Conservation (phyloP, 2,113 vertebrate genomes). For the Eleginops maclovinus region DNA sequence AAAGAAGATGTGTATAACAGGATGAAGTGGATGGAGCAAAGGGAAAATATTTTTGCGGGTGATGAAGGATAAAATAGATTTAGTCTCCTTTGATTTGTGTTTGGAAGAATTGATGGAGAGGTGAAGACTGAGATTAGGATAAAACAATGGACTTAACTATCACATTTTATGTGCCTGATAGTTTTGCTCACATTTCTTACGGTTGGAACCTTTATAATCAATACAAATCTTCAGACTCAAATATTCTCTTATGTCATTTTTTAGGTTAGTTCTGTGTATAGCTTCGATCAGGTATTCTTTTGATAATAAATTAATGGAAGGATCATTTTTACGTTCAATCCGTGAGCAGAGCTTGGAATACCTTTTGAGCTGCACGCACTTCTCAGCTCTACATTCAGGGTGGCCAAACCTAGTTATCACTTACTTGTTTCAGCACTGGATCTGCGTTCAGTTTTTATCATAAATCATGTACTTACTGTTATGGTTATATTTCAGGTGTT, state of each 20-base stretch:
- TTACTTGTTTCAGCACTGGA: not conserved
- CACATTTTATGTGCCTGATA: conserved; percentile 6
- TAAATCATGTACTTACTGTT: too few relatives aligned
- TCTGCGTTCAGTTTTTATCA: too few relatives aligned
- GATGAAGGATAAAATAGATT: conserved; percentile 1
- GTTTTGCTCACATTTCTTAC: not conserved
- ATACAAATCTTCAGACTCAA: not conserved
- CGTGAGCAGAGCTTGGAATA: too few relatives aligned
- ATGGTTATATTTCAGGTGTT: not conserved
- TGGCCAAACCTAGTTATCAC: too few relatives aligned
- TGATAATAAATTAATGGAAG: not conserved
- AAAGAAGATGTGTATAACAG: not conserved
- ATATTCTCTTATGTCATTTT: not conserved
- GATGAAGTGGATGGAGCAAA: not conserved
- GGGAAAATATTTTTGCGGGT: not conserved
- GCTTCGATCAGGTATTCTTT: not conserved
- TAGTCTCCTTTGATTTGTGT: not conserved
- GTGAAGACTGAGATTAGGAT: not conserved
- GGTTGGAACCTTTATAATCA: not conserved
- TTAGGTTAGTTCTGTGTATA: not conserved
- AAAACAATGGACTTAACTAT: conserved; percentile 4
- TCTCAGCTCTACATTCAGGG: too few relatives aligned
- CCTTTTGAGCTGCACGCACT: too few relatives aligned
- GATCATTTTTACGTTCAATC: not conserved
- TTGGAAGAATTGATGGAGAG: not conserved